These are phyloP conservation scores for Caenorhabditis sulstoni DNA, from an alignment of 2,888 invertebrate genomes.

Conservation along the genomic window DNA sequence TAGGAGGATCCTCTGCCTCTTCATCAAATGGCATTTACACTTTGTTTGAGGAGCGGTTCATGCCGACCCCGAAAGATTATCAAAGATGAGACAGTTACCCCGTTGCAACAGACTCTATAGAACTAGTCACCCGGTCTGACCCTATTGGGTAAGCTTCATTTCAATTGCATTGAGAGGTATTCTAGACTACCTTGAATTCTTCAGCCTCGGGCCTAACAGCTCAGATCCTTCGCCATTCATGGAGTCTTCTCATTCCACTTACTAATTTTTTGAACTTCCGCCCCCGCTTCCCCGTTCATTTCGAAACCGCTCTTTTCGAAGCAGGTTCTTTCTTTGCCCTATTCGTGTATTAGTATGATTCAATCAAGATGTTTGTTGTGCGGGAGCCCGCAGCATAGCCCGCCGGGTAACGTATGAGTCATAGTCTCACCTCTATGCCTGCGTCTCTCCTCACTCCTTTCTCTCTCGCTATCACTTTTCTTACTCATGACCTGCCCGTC, in stretches of 20 bases:
- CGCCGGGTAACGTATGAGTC: constrained; percentile 46
- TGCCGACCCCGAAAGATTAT: constrained; percentile 38
- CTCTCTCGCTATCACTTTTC: constrained; percentile 52
- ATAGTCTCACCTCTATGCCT: constrained; percentile 34
- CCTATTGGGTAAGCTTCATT: background rate
- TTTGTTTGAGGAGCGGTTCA: constrained; percentile 47
- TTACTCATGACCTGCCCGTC: constrained; percentile 39
- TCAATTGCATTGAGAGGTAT: no score
- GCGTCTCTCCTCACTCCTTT: constrained; percentile 16
- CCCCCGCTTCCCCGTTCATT: constrained; percentile 2
- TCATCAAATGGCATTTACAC: constrained; percentile 49
- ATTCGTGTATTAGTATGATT: constrained; percentile 56
- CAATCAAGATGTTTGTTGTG: constrained; percentile 59
- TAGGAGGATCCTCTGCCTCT: background rate
- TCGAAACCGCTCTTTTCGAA: constrained; percentile 8
- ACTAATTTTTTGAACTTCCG: background rate
- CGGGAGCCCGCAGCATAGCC: constrained; percentile 39
- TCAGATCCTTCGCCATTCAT: no score
- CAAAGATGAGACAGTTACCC: constrained; percentile 37
- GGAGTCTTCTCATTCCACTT: no score
- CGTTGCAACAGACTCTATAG: no score
- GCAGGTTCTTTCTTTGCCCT: constrained; percentile 34
- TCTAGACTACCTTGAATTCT: no score
- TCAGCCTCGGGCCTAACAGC: no score
- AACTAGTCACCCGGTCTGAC: no score